Evolutionary conservation across 2,797 vertebrate species (phyloP).

Genomic region (Sternotherus odoratus): DNA sequence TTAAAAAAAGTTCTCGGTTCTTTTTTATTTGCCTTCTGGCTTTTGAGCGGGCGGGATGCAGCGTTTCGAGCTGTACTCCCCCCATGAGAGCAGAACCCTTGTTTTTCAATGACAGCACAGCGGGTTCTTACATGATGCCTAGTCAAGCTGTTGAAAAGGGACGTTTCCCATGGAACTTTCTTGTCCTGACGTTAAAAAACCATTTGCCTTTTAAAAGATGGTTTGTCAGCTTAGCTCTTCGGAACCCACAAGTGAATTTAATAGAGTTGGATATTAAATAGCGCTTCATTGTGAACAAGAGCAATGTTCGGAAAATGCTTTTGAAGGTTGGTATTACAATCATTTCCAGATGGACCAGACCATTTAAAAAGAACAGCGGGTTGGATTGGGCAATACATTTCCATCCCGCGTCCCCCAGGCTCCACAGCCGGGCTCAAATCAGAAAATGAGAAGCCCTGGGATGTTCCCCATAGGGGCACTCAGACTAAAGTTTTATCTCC

Average conservation of each 20-base stretch:
- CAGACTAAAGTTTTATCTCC: background rate
- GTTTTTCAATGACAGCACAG: background rate
- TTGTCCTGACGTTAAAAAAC: background rate
- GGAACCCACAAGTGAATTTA: background rate
- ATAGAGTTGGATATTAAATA: background rate
- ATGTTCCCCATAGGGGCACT: too few relatives aligned
- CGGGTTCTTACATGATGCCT: background rate
- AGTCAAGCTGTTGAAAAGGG: background rate
- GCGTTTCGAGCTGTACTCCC: background rate
- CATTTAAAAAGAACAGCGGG: background rate
- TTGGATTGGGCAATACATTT: background rate
- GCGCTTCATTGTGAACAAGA: background rate
- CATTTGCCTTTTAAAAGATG: background rate
- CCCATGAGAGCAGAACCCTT: background rate
- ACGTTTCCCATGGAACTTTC: background rate
- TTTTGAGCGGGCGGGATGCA: background rate
- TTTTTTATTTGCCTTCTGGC: fast-evolving
- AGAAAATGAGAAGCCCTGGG: background rate
- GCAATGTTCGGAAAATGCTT: background rate
- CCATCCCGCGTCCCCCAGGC: background rate
- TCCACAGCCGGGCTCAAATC: background rate
- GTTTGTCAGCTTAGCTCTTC: background rate
- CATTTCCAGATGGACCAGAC: background rate
- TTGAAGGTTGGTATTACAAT: background rate
- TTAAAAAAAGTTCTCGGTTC: fast-evolving